Percentiles rank a stretch among this genome's conserved stretches.
phyloP scores from a whole-genome alignment of 2,888 invertebrate species.

The Drosophila putrida region DNA sequence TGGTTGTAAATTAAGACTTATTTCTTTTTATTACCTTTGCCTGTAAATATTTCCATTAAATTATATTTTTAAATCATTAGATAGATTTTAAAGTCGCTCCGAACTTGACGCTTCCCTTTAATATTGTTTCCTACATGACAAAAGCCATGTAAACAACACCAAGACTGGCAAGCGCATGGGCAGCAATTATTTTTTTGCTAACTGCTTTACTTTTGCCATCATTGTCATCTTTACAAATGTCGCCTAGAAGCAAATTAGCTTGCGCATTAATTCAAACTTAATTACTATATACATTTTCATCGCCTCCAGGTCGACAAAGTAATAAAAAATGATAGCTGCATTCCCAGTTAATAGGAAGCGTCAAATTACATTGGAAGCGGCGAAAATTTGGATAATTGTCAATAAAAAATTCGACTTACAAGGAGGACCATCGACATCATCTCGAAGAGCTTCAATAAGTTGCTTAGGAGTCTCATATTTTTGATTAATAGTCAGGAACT shows the following conservation, averaged over 20 bases:
- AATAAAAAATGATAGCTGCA: not conserved
- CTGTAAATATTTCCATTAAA: not conserved
- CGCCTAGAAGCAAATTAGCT: slow-evolving; percentile 3
- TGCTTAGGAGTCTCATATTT: slow-evolving; percentile 15
- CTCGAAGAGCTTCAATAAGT: not conserved
- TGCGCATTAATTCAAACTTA: not conserved
- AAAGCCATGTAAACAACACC: slow-evolving; percentile 9
- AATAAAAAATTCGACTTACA: slow-evolving; percentile 9
- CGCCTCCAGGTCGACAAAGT: not conserved
- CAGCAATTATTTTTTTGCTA: slow-evolving; percentile 7
- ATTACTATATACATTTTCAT: not conserved
- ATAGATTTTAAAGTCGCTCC: not conserved
- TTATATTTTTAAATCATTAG: not conserved
- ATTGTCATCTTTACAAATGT: not conserved
- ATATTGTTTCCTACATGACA: not conserved
- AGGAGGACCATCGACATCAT: not conserved
- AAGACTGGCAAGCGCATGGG: slow-evolving; percentile 11
- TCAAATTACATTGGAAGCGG: slow-evolving; percentile 5
- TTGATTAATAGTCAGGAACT: slow-evolving; percentile 8
- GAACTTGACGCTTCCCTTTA: slow-evolving; percentile 4
- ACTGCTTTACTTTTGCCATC: not conserved
- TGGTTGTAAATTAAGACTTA: not conserved
- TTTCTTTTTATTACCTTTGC: not conserved
- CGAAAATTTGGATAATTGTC: not conserved
- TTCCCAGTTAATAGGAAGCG: slow-evolving; percentile 8